Base-by-base conservation (phyloP, 2,888 invertebrate genomes). In the Acleris laterana region DNA sequence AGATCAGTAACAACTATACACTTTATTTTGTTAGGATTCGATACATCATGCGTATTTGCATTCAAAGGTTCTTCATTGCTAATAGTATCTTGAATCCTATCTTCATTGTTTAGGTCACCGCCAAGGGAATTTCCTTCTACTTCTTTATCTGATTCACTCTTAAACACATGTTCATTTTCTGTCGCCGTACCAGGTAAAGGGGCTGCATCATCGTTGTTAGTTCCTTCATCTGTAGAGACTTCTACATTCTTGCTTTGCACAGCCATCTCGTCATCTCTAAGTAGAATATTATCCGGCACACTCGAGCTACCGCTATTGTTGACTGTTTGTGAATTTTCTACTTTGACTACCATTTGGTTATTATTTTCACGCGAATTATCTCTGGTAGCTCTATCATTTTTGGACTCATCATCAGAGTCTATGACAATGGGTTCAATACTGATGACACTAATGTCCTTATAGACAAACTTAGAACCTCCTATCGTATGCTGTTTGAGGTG, bases 401-500 rank as follows among this genome's bases (percentile, higher is more conserved):
- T 28, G 7, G 6, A 17, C 13, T 65, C 65, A 20, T 46, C 56
- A 17, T 62, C 61, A 2, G 60, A 56, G n/a, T 56, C 56, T 20
- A 48, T 20, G 0, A 48, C 32, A 57, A 61, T 57, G 5, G 22
- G 46, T 16, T 66, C 61, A 16, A 51, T 61, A 1, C 17, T 19
- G 16, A 57, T 48, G 46, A 51, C 56, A 1, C 17, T 19, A 19
- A 57, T 48, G 46, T 56, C 38, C 17, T 38, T 50, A 19, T 50
- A 51, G 6, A 38, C 22, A 7, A 57, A 44, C 5, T 4, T 4
- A 17, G 11, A 19, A 9, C 19, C 17, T n/a, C 28, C 38, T 2
- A 38, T 46, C 11, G 38, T 1, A 28, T 62, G 61, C 13, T 66
- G 66, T 38, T 42, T 38, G 32, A 48, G 61, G 25, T 66, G 66